phyloP scores from a whole-genome alignment of 2,797 vertebrate genomes.

The Dendrocincla tyrannina region DNA sequence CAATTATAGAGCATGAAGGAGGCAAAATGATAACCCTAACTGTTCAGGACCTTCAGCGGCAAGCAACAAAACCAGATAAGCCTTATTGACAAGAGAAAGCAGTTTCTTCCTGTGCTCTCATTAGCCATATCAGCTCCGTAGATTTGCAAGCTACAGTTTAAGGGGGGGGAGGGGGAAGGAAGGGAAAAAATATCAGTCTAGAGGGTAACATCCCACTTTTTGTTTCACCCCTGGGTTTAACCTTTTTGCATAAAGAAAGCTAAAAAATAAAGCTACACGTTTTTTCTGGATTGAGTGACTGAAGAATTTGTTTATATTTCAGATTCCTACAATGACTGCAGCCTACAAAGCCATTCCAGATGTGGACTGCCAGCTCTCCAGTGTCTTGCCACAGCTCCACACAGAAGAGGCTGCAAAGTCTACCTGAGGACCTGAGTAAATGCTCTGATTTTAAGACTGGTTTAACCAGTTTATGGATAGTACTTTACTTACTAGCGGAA shows the following conservation, averaged over 20 bases:
- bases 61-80: neutral
- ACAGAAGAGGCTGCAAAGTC: neutral
- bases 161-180: too few relatives aligned
- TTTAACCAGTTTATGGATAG: neutral
- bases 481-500: neutral
- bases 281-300: neutral
- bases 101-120: conserved; percentile 3
- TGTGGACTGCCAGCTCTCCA: neutral
- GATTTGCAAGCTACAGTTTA: neutral
- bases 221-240: neutral
- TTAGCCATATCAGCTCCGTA: neutral
- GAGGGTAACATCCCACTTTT: neutral
- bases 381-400: neutral
- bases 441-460: neutral
- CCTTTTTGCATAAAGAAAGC: neutral
- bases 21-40: neutral
- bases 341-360: neutral
- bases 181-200: neutral
- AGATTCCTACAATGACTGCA: neutral
- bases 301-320: neutral
- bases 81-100: conserved; percentile 17
- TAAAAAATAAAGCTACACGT: neutral
- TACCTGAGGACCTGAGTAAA: neutral
- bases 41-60: neutral
- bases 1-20: neutral